These are phyloP conservation scores for Stegophylla sp. DNA, from an alignment of 2,888 invertebrate genomes.

Conservation along the genomic window DNA sequence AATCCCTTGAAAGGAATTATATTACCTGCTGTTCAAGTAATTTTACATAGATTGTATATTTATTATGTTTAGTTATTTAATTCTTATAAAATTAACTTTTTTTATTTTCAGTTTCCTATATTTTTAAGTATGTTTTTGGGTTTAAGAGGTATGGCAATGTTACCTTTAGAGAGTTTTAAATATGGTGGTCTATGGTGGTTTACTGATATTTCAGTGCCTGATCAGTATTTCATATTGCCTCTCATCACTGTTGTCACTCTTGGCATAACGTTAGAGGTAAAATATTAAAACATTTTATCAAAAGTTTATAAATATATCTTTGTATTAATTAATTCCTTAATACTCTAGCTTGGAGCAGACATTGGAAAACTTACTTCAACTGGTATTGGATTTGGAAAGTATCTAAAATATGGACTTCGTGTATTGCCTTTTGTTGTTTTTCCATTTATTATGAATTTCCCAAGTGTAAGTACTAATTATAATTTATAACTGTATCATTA, in stretches of 20 bases:
- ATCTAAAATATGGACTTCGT: slow-evolving; percentile 78
- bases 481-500: not conserved
- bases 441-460: slow-evolving; percentile 86
- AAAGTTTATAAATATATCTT: not conserved
- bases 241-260: slow-evolving; percentile 83
- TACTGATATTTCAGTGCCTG: slow-evolving; percentile 85
- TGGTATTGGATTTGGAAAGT: slow-evolving; percentile 73
- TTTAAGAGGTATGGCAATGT: slow-evolving; percentile 84
- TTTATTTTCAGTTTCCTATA: slow-evolving; percentile 73
- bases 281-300: not conserved
- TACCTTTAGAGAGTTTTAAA: slow-evolving; percentile 88
- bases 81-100: slow-evolving; percentile 18
- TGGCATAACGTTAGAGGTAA: slow-evolving; percentile 79
- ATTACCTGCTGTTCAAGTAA: slow-evolving; percentile 79
- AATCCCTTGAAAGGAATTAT: slow-evolving; percentile 82
- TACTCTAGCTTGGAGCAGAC: slow-evolving; percentile 76
- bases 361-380: slow-evolving; percentile 68
- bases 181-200: slow-evolving; percentile 93
- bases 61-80: not conserved
- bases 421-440: slow-evolving; percentile 80
- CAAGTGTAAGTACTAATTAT: slow-evolving; percentile 68
- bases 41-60: not conserved
- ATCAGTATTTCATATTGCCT: slow-evolving; percentile 88
- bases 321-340: not conserved
- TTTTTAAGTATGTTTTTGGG: slow-evolving; percentile 93